Evolutionary conservation across 2,888 invertebrate genomes (phyloP), one percentile per base, ranked within the genome.

Genomic region (Yponomeuta cagnagella): DNA sequence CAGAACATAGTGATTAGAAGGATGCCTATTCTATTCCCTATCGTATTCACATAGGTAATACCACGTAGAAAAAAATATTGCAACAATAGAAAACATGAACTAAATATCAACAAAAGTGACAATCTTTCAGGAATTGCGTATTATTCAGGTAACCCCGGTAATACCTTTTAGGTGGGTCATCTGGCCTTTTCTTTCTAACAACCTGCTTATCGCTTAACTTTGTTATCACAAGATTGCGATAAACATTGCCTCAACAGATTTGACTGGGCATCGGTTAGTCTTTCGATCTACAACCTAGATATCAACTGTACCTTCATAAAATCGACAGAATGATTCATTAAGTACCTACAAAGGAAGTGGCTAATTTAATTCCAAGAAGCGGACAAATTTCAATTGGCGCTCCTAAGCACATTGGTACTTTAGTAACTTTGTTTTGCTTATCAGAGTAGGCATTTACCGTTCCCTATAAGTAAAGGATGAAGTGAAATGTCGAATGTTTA

Each of bases 401-500:
- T 23, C 33, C 65, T 31, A 58, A 58, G 23, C 6, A 64, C 23
- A 23, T 30, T 64, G 12, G 12, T 43, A 43, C 52, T 3, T 15
- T 15, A 33, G 30, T 33, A 65, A 30, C 30, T 63, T 65, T 30
- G 65, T 30, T 33, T 65, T 30, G 10, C 65, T 30, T 31, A 65
- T 65, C 31, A 31, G 30, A 65, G 30, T 30, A 33, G 12, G 15
- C 48, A 48, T 69, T 67, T 76, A 74, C 71, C 71, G 72, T 73
- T 71, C 71, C 72, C 72, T 69, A 75, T 74, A 74, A 73, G 43
- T 43, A 43, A 43, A 43, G 8, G 74, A 75, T 76, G 77, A 79
- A 79, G 82, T 76, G 52, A 85, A 85, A 82, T 85, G 84, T 81
- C 82, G 82, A 83, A 80, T 81, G 83, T 86, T 89, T 89, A 88